Evolutionary conservation across 37 sponge, comb jelly and placozoan species (phyloP).

Genomic region (Beroe forskalii): DNA sequence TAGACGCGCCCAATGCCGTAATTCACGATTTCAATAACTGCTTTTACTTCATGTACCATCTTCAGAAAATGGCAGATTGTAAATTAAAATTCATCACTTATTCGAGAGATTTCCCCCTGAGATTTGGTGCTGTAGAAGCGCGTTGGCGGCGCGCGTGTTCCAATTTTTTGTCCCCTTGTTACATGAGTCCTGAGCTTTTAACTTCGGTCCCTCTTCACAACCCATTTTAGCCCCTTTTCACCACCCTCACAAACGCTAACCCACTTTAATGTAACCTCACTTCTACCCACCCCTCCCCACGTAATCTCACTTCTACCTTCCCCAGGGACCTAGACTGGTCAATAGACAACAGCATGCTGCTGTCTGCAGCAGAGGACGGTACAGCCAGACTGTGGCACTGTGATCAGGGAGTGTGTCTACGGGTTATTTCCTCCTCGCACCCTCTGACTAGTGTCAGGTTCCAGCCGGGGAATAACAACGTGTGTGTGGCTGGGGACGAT

Average conservation of each 20-base stretch:
- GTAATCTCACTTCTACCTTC: background rate
- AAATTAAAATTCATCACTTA: too few relatives aligned
- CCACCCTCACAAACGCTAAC: background rate
- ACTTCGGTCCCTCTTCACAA: background rate
- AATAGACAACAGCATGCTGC: conserved; percentile 14
- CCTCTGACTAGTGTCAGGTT: background rate
- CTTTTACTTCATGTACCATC: too few relatives aligned
- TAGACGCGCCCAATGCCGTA: too few relatives aligned
- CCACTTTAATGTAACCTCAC: too few relatives aligned
- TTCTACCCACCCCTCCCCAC: too few relatives aligned
- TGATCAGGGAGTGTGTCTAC: background rate
- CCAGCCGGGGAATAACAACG: conserved; percentile 45
- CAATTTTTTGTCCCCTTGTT: too few relatives aligned
- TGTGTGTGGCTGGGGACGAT: conserved; percentile 41
- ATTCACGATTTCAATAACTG: too few relatives aligned
- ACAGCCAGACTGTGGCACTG: conserved; percentile 15
- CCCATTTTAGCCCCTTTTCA: background rate
- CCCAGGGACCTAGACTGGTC: conserved; percentile 43
- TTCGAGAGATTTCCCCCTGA: too few relatives aligned
- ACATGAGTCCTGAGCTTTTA: too few relatives aligned
- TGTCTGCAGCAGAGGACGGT: background rate
- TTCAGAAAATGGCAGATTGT: too few relatives aligned
- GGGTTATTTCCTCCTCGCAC: background rate
- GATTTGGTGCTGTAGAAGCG: too few relatives aligned
- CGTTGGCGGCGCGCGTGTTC: too few relatives aligned